Evolutionary conservation across 2,888 invertebrate genomes (phyloP).

Genomic region (Cephus nigrinus): DNA sequence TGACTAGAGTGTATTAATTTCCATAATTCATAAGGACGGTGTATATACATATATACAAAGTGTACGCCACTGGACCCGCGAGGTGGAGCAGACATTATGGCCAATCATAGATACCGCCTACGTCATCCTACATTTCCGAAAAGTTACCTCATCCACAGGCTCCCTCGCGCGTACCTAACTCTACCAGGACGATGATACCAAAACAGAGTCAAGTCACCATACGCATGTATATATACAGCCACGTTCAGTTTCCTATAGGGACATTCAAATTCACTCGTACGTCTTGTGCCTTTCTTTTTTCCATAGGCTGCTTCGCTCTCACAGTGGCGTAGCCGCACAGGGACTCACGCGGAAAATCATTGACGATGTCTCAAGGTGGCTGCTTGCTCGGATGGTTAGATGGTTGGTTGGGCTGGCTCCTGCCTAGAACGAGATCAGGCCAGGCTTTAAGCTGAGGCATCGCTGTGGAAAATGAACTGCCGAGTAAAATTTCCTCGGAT

Average conservation of each 20-base stretch:
- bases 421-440: neutral
- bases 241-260: neutral
- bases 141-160: slow-evolving; percentile 9
- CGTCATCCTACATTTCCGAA: slow-evolving; percentile 13
- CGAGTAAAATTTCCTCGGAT: slow-evolving; percentile 49
- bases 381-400: neutral
- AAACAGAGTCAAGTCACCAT: neutral
- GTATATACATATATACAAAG: slow-evolving; percentile 18
- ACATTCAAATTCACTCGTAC: neutral
- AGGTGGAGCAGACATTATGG: slow-evolving; percentile 13
- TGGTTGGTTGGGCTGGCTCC: neutral
- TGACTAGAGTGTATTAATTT: slow-evolving; percentile 42
- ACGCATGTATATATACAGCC: neutral
- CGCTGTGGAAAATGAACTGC: slow-evolving; percentile 57
- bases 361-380: neutral
- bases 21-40: slow-evolving; percentile 37
- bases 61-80: slow-evolving; percentile 14
- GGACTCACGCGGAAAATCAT: neutral
- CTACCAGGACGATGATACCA: neutral
- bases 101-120: slow-evolving; percentile 20
- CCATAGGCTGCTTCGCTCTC: neutral
- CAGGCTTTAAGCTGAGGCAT: slow-evolving; percentile 52
- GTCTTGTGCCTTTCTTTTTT: neutral
- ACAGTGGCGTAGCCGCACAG: neutral
- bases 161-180: neutral